Base-by-base conservation (phyloP, 1,140 invertebrate genomes). In the Apis florea region DNA sequence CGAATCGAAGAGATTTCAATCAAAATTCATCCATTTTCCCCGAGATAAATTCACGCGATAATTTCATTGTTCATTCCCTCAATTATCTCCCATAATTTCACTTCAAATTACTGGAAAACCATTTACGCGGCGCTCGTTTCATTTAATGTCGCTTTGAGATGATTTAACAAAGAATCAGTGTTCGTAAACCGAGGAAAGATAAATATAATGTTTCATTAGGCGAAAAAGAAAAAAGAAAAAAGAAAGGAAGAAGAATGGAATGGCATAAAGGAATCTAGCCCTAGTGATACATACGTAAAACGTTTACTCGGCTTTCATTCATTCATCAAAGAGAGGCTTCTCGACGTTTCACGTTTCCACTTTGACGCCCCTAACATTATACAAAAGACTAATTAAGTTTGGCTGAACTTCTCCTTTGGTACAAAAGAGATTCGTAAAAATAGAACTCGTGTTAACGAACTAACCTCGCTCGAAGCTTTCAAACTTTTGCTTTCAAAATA, bases 301-400 rank as follows among this genome's bases (percentile, higher is more conserved):
- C 51, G 26, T 64, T 72, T 54, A 61, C 40, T 0, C 40, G 17
- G 6, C 56, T 31, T 47, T 63, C 19, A 6, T 79, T 72, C 59
- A 3, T 72, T 53, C 77, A 0, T 71, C 77, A 79, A 79, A 64
- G 77, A 64, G 77, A n/a, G 59, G n/a, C 26, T 24, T 21, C 19
- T 19, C 26, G n/a, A 15, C 59, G 31, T 53, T 31, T 56, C 31
- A 12, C 19, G 19, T 66, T 70, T 17, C 68, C 24, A 54, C 68
- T 49, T 6, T 59, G 31, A 61, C 24, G 9, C 51, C 26, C 47
- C 6, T 71, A 68, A 31, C 51, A 1, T 58, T 49, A 26, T 66
- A 31, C 9, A 63, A 26, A 64, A 49, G 49, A 54, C 58, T 64
- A 64, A 79, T 79, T 26, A 56, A 66, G 58, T 40, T 40, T 66